Evolutionary conservation across 2,113 vertebrate species (phyloP).

Genomic region (Podarcis muralis): DNA sequence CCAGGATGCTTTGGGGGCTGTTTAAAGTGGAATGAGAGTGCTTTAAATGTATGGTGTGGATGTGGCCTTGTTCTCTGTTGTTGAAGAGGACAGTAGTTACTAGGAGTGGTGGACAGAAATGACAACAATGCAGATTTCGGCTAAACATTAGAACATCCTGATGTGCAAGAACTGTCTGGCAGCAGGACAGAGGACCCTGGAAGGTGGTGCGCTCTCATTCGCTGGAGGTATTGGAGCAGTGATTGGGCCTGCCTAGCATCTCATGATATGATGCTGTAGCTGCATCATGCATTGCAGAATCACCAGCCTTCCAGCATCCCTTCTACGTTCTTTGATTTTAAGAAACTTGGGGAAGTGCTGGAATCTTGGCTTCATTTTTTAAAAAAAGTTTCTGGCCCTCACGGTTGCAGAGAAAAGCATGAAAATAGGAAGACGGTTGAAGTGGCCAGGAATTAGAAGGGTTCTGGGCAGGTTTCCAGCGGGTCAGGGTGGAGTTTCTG

Average conservation of each 20-base stretch:
- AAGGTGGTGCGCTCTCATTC: neutral
- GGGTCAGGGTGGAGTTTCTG: neutral
- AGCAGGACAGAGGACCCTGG: neutral
- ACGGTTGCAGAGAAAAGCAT: neutral
- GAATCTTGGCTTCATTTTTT: neutral
- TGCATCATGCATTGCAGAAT: neutral
- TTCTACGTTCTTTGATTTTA: neutral
- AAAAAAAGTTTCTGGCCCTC: neutral
- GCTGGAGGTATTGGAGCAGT: neutral
- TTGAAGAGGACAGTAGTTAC: neutral
- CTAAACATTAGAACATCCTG: neutral
- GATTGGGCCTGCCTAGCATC: no score
- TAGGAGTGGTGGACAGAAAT: neutral
- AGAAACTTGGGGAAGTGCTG: neutral
- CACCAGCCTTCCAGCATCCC: neutral
- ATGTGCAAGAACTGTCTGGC: neutral
- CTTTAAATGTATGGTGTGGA: no score
- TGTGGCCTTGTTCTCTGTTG: no score
- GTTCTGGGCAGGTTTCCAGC: neutral
- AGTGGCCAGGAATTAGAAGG: neutral
- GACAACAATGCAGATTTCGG: neutral
- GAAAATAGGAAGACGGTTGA: neutral
- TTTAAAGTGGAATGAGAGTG: no score
- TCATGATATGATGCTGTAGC: neutral
- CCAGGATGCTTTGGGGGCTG: no score